phyloP scores from a whole-genome alignment of 2,113 vertebrate genomes.

The Muscicapa adusta region DNA sequence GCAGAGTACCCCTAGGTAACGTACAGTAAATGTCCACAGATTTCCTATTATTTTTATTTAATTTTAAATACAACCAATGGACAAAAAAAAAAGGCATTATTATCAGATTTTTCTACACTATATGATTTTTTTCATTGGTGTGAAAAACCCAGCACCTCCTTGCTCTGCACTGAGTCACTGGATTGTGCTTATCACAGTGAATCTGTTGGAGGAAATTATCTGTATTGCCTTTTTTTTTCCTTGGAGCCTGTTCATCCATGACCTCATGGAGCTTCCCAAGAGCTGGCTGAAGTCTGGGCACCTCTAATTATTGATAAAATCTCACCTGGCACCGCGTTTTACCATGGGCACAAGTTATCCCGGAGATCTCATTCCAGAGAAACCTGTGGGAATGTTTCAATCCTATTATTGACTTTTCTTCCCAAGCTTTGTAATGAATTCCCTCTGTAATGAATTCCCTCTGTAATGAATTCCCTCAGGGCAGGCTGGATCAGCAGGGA shows the following conservation, averaged over 20 bases:
- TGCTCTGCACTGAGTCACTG: background rate
- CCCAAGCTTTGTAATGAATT: background rate
- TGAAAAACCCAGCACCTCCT: background rate
- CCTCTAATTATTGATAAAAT: background rate
- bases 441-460: background rate
- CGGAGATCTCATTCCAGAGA: background rate
- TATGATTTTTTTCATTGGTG: background rate
- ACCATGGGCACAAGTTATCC: background rate
- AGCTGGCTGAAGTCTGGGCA: background rate
- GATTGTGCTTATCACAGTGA: background rate
- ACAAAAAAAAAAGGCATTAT: background rate
- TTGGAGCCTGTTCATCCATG: background rate
- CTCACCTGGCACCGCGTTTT: background rate
- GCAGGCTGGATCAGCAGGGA: background rate
- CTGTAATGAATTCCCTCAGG: background rate
- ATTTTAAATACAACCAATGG: background rate
- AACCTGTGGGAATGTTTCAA: background rate
- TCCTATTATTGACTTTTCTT: background rate
- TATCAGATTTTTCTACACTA: background rate
- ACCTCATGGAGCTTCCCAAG: background rate
- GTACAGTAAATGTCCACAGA: background rate
- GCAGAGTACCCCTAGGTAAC: background rate
- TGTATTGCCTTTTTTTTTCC: background rate
- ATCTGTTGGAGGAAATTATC: slow-evolving; percentile 13
- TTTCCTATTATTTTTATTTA: background rate